These are phyloP conservation scores for Aegypius monachus DNA, from an alignment of 2,113 vertebrate species.

Conservation along the genomic window DNA sequence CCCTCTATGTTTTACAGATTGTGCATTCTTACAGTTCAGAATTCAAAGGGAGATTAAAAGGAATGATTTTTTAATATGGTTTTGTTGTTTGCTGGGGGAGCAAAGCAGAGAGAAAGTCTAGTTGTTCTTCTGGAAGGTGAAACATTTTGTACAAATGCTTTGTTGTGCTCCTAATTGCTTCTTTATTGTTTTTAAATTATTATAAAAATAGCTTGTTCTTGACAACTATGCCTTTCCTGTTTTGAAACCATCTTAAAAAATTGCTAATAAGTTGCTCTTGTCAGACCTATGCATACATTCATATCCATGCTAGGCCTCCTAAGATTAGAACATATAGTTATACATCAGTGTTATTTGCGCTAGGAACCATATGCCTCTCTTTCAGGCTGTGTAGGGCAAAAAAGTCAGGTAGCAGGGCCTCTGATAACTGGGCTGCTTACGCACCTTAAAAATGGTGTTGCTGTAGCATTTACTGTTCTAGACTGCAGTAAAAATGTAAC, in stretches of 20 bases:
- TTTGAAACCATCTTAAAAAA: background rate
- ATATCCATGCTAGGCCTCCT: background rate
- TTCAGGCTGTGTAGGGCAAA: background rate
- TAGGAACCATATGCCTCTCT: background rate
- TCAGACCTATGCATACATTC: background rate
- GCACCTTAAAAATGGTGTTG: background rate
- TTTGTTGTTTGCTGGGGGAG: background rate
- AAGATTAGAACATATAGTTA: background rate
- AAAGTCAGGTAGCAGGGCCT: background rate
- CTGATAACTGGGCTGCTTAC: background rate
- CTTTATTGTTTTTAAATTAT: background rate
- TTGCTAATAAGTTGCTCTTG: background rate
- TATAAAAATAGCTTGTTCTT: background rate
- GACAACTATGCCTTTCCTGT: background rate
- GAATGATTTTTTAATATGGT: background rate
- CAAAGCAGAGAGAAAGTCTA: background rate
- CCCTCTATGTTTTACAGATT: background rate
- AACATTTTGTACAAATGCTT: background rate
- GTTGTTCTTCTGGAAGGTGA: background rate
- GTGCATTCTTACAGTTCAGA: background rate
- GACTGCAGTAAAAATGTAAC: background rate
- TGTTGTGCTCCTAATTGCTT: background rate
- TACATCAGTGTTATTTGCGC: background rate
- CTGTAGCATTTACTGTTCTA: background rate
- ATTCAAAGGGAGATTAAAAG: background rate